A percentile compares a stretch with the other conserved stretches of the same genome.
phyloP scores from a whole-genome alignment of 2,888 invertebrate genomes.

The Drosophila demipolita region DNA sequence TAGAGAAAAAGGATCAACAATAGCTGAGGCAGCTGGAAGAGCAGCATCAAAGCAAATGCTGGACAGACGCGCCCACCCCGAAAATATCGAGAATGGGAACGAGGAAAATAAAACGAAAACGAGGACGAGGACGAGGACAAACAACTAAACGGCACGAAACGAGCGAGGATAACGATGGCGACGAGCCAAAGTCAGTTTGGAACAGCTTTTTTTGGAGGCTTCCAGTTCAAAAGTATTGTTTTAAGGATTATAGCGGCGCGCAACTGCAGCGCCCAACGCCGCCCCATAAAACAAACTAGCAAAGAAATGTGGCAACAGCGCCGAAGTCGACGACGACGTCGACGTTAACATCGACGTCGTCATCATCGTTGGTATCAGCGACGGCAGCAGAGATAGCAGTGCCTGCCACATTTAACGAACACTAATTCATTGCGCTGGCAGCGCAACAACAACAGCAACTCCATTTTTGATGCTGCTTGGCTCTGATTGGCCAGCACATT shows the following conservation, averaged over 20 bases:
- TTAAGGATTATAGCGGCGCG: conserved; percentile 65
- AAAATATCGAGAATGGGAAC: conserved; percentile 2
- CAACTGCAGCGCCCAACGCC: conserved; percentile 33
- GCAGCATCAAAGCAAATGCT: conserved; percentile 44
- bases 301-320: conserved; percentile 72
- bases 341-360: conserved; percentile 4
- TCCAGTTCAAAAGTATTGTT: conserved; percentile 72
- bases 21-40: conserved; percentile 27
- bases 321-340: conserved; percentile 22
- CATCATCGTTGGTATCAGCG: conserved; percentile 22
- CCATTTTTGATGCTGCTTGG: conserved; percentile 59
- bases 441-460: conserved; percentile 51
- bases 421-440: conserved; percentile 82
- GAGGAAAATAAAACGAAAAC: background rate
- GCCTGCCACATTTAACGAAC: conserved; percentile 76
- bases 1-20: conserved; percentile 41
- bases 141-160: conserved; percentile 54
- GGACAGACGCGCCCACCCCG: conserved; percentile 44
- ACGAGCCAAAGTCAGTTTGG: conserved; percentile 46
- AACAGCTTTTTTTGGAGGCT: conserved; percentile 53
- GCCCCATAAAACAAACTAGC: conserved; percentile 44
- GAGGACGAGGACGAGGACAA: conserved; percentile 18
- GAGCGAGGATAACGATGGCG: conserved; percentile 36
- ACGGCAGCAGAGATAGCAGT: conserved; percentile 27
- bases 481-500: conserved; percentile 53